Evolutionary conservation across 1,140 invertebrate species (phyloP), one percentile per base, ranked within the genome.

Genomic region (Papilio aristodemus): DNA sequence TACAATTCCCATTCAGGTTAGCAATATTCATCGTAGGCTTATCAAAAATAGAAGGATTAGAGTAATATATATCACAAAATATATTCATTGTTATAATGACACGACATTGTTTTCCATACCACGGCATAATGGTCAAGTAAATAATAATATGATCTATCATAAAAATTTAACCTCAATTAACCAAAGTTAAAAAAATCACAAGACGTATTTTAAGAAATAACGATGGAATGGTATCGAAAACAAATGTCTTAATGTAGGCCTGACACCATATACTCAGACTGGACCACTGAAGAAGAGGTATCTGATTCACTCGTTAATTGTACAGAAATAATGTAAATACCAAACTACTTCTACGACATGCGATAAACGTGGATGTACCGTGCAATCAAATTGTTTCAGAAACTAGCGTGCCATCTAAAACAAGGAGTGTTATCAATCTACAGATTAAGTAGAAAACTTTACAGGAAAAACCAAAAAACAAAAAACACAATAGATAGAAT

Each of bases 11-110:
- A 71, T 87, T 81, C 78, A 83, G 68, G 68, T 83, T 80, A 83
- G 85, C 86, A 87, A 89, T 84, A 89, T 78, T 85, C 71, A 75
- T 87, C 74, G 84, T 87, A 89, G 85, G 85, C 87, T 85, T 91
- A 91, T 91, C 87, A 91, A 91, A 91, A 91, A 91, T 91, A 91
- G 87, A 91, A 90, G 85, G 86, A 82, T 91, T 86, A 91, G 80
- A 89, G 80, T 79, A 84, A 87, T 88, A 87, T 85, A 91, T 89
- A 91, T 91, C 89, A 89, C 87, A 91, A 91, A 91, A 91, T 91
- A 91, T 91, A 91, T 91, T 86, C 85, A 91, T 86, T 88, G 86
- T 87, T 86, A 82, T 76, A 82, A 84, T n/a, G 79, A 84, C 74
- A 81, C 74, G 70, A 76, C 74, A 85, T 80, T 84, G 80, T 84